Base-by-base conservation (phyloP, 2,797 vertebrate species). In the Tangara arthus region DNA sequence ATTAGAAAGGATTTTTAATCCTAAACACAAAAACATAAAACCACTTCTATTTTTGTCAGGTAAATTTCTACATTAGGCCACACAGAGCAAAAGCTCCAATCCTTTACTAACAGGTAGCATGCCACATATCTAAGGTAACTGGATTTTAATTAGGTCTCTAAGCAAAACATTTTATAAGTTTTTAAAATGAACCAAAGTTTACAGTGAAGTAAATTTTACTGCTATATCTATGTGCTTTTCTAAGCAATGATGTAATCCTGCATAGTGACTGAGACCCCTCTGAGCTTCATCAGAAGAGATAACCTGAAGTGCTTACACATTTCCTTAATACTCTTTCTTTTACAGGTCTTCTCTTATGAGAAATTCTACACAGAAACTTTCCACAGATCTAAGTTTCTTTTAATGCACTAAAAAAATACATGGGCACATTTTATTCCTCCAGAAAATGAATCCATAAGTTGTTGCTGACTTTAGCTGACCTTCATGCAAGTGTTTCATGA, bases 401-500 rank as follows among this genome's bases (percentile, higher is more conserved):
- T 90, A 95, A 94, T 9, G 2, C 71, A 88, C 44, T 88, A 19
- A 34, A 93, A 94, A 82, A 94, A 61, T 42, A 73, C 37, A 61
- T 10, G 6, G 19, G 13, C 75, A 95, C 84, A 42, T 96, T 96
- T 95, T 63, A 34, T 60, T 91, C 46, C 91, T 91, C 49, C 72
- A 93, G 50, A 94, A 96, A 96, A 95, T 50, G 57, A 94, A 96
- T 92, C 71, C 35, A 28, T 95, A 96, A 96, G 72, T 94, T 97
- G 82, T 64, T 73, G 59, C 75, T 71, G 63, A 97, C 97, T 97
- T 98, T 95, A 96, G 87, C 79, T 97, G 96, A 97, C 97, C 97
- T 98, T 97, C 96, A 95, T 11, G 61, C 80, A 82, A 94, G 73
- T 78, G 59, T 92, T 94, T 61, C 94, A 91, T 84, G 94, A 87